Base-by-base conservation (phyloP, 1,140 invertebrate genomes). In the Patella vulgata region DNA sequence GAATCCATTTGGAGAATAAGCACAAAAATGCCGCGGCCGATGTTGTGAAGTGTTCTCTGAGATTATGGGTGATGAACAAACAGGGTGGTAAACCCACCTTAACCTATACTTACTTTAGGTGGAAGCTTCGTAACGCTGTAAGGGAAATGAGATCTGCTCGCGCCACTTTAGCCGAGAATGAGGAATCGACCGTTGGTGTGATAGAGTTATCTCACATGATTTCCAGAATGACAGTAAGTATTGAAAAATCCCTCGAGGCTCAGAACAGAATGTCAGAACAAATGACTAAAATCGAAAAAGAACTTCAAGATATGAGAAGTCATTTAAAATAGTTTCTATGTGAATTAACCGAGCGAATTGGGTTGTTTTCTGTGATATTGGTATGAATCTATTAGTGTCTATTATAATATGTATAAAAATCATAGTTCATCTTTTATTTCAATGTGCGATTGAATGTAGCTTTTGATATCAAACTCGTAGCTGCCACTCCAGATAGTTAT, bases 21-120 rank as follows among this genome's bases (percentile, higher is more conserved):
- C 59, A 66, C 52, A 76, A 75, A 42, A 63, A 59, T 12, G 66
- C 71, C 2, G 74, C 76, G 9, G 63, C 76, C 3, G 71, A 78
- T 59, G 72, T 74, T 11, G 66, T 78, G 11, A 78, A 78, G 58
- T 44, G 69, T 8, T 53, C 62, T 12, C 43, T 77, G 17, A 63
- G 65, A 36, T 42, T 77, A 19, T 74, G 66, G 56, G 64, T 66
- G 31, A 44, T 74, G 14, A 66, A 30, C n/a, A 21, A 44, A 3
- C 40, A 21, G 2, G 43, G 31, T 23, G 40, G 27, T 19, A 54
- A 30, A 1, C 19, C 52, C 12, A 21, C 14, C 8, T n/a, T 25
- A 9, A 23, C 30, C 23, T 39, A 21, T 17, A 54, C 31, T 30
- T 11, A 36, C 2, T 23, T 19, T 6, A n/a, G 36, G 17, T 54